Evolutionary conservation across 2,888 invertebrate genomes (phyloP).

Genomic region (Cabera pusaria): DNA sequence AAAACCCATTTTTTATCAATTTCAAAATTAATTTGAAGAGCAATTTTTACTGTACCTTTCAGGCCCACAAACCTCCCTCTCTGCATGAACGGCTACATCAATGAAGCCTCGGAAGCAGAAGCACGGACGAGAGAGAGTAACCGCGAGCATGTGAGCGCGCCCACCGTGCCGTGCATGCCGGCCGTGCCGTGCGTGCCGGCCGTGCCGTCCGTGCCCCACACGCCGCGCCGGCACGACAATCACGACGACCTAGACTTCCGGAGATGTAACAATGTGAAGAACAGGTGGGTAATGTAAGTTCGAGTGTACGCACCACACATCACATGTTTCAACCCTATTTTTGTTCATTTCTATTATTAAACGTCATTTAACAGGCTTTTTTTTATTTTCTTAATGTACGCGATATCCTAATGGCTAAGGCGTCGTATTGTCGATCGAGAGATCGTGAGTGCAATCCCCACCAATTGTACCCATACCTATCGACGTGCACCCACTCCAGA

Average conservation of each 20-base stretch:
- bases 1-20: too few species aligned
- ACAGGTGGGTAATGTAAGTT: conserved; percentile 58
- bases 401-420: too few species aligned
- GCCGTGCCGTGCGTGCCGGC: conserved; percentile 29
- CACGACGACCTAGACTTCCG: conserved; percentile 62
- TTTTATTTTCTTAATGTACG: too few species aligned
- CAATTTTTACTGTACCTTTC: conserved; percentile 34
- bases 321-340: too few species aligned
- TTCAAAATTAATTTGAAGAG: too few species aligned
- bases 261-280: conserved; percentile 85
- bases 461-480: too few species aligned
- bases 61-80: conserved; percentile 87
- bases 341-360: too few species aligned
- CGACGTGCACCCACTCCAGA: too few species aligned
- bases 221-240: conserved; percentile 45
- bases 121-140: conserved; percentile 66
- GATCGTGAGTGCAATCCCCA: too few species aligned
- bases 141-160: conserved; percentile 45
- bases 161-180: conserved; percentile 40
- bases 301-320: conserved; percentile 3
- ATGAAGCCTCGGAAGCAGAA: conserved; percentile 88
- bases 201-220: conserved; percentile 37
- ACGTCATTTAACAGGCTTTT: too few species aligned
- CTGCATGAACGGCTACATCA: conserved; percentile 90
- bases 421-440: too few species aligned